Evolutionary conservation across 2,888 invertebrate genomes (phyloP), one percentile per base, ranked within the genome.

Genomic region (Gandaritis pyraliata): DNA sequence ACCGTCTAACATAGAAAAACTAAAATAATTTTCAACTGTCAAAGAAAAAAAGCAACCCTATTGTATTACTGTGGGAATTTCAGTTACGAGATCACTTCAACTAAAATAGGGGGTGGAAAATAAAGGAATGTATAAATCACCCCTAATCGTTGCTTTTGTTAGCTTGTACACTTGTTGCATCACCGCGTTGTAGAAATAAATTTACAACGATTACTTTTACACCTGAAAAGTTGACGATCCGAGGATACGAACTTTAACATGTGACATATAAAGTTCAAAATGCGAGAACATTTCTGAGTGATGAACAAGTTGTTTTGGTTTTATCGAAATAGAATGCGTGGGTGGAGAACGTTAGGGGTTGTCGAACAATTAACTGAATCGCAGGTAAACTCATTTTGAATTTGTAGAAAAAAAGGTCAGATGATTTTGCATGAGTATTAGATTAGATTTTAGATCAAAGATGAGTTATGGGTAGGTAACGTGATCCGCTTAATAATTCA

Each of bases 101-200:
- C 77, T 72, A 71, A 77, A 81, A 73, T 77, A 65, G 86, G 74
- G 89, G 90, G 88, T 86, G 88, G 85, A 87, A 87, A 88, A 88
- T 87, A 88, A 90, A 86, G 76, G 84, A 80, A 81, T 83, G 77
- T 83, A 90, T 90, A 92, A 91, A 91, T 90, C 91, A 90, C 84
- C 86, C 87, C 87, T 90, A 90, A 90, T 90, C 85, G 88, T 75
- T 75, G 66, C 81, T 82, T 86, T 90, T 90, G 86, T 90, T 86
- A 66, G 72, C 69, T 73, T 71, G 72, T 82, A 83, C 90, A 90
- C 91, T 90, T 91, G 91, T 90, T 90, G 86, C 86, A 73, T 87
- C 87, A 85, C 85, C 82, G 75, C 77, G 55, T 68, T 69, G 72
- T 79, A 80, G 77, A 75, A 75, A 73, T 77, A 73, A 78, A 71